A percentile compares a stretch with the other conserved stretches of the same genome.
phyloP scores from a whole-genome alignment of 2,888 invertebrate species.

The Clunio marinus region DNA sequence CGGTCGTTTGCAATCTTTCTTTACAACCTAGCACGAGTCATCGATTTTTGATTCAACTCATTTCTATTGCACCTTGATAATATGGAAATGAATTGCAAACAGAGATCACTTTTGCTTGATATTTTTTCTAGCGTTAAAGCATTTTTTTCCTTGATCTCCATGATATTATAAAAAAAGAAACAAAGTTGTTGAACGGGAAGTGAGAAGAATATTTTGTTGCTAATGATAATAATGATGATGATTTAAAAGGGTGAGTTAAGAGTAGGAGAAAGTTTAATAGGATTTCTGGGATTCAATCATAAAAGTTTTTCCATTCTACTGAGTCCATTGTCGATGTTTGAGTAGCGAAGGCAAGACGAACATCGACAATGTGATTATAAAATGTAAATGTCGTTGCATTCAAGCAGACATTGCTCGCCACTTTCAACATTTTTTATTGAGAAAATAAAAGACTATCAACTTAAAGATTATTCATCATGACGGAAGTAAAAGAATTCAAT shows the following conservation, averaged over 20 bases:
- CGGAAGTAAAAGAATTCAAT: constrained; percentile 18
- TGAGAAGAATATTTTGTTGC: too few relatives aligned
- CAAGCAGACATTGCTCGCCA: constrained; percentile 6
- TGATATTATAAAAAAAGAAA: background rate
- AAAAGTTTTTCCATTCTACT: constrained; percentile 16
- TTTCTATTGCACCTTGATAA: too few relatives aligned
- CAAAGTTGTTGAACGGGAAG: background rate
- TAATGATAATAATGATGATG: background rate
- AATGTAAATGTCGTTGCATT: constrained; percentile 12
- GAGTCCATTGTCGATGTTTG: background rate
- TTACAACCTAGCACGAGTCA: too few relatives aligned
- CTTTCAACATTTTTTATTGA: background rate
- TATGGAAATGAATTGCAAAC: background rate
- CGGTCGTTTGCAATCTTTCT: too few relatives aligned
- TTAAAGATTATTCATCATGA: background rate
- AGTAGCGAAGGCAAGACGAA: background rate
- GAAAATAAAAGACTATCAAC: background rate
- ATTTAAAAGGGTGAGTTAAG: background rate
- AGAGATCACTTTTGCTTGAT: too few relatives aligned
- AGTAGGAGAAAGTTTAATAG: constrained; percentile 9
- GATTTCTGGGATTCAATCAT: constrained; percentile 30
- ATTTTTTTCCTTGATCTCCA: background rate
- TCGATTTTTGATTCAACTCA: too few relatives aligned
- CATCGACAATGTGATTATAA: constrained; percentile 18
- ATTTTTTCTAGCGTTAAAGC: background rate